Percentiles rank a stretch among this genome's conserved stretches.
Conservation (phyloP, 2,888 invertebrate species). For the Kuschelorhynchus macadamiae region DNA sequence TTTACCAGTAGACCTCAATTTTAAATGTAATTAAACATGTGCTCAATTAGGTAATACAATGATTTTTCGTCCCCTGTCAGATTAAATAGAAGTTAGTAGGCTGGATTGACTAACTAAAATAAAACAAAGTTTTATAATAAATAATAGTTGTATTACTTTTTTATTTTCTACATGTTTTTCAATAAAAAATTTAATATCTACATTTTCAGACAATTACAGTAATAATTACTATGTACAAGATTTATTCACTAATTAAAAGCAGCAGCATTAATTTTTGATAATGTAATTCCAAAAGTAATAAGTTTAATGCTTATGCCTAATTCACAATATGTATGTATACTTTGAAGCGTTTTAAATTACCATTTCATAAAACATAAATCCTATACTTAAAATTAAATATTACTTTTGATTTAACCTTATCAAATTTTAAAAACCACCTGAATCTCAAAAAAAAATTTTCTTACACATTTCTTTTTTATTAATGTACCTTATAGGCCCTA, state of each 20-base stretch:
- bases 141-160: slow-evolving; percentile 48
- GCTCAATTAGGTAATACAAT: too few relatives aligned
- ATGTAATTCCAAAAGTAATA: slow-evolving; percentile 50
- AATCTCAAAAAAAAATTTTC: slow-evolving; percentile 29
- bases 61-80: too few relatives aligned
- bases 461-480: slow-evolving; percentile 40
- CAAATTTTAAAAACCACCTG: slow-evolving; percentile 35
- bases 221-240: slow-evolving; percentile 55
- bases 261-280: slow-evolving; percentile 48
- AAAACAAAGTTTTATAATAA: slow-evolving; percentile 38
- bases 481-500: slow-evolving; percentile 31
- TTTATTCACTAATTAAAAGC: slow-evolving; percentile 41
- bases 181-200: slow-evolving; percentile 65
- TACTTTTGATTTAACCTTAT: slow-evolving; percentile 52
- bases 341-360: slow-evolving; percentile 36
- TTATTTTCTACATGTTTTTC: slow-evolving; percentile 53
- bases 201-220: slow-evolving; percentile 60
- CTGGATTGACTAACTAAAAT: too few relatives aligned
- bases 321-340: slow-evolving; percentile 32
- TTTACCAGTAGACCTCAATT: too few relatives aligned
- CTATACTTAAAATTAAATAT: slow-evolving; percentile 42
- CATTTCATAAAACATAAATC: slow-evolving; percentile 28
- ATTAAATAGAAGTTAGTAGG: too few relatives aligned
- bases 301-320: slow-evolving; percentile 37
- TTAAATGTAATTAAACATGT: too few relatives aligned